Evolutionary conservation across 2,113 vertebrate genomes (phyloP).

Genomic region (Orientallactaga bullata): DNA sequence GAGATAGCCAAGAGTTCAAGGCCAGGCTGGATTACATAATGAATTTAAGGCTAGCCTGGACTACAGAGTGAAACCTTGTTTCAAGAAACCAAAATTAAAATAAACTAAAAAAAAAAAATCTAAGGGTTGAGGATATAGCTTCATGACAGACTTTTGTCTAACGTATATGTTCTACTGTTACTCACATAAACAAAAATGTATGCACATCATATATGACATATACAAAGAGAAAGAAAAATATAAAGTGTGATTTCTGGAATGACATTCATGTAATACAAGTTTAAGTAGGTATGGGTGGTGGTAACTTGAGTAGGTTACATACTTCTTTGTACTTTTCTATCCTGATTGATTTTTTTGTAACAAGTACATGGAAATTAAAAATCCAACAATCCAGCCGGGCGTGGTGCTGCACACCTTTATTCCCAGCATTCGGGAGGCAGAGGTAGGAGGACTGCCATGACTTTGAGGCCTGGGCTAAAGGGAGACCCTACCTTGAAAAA

Average conservation of each 20-base stretch:
- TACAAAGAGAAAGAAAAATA: background rate
- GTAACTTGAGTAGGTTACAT: background rate
- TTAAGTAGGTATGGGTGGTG: background rate
- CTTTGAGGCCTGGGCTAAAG: no score
- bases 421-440: no score
- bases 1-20: background rate
- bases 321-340: background rate
- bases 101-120: background rate
- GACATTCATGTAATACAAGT: background rate
- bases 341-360: constrained; percentile 28
- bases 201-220: background rate
- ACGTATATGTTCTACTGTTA: background rate
- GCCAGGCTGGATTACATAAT: background rate
- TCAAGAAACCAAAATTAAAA: background rate
- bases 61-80: background rate
- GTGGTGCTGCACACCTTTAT: no score
- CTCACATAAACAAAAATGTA: background rate
- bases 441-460: no score
- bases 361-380: background rate
- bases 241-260: background rate
- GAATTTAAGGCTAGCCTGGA: background rate
- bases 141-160: background rate
- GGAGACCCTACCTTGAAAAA: no score
- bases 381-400: no score
- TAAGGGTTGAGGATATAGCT: background rate